Evolutionary conservation across 2,113 vertebrate species (phyloP), one percentile per base, ranked within the genome.

Genomic region (Sapayoa aenigma): DNA sequence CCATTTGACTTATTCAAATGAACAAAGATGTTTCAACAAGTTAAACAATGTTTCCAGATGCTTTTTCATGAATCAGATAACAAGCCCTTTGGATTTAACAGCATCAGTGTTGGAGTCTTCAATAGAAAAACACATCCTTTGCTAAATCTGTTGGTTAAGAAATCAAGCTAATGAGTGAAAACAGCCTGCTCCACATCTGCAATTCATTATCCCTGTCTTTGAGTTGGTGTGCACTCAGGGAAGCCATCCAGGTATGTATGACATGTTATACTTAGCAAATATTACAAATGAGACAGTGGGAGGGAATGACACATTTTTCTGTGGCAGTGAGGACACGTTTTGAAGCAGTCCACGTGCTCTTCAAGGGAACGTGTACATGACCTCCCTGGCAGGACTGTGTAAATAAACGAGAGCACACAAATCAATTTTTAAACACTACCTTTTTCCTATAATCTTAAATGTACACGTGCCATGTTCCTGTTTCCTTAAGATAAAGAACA

Each of bases 81-180:
- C 83, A 84, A 95, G 84, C 53, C 62, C 3, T 92, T 93, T 71
- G 84, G 74, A 93, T 93, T 80, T 85, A 86, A 75, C 76, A 24
- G 74, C 89, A 84, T 87, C 87, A 30, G 52, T 63, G 73, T 81
- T 37, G 65, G 56, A 91, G 73, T 72, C 85, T 93, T 94, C 91
- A 84, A 84, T 2, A 87, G 89, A 69, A 91, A 94, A 94, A 94
- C 80, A 91, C 82, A 88, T 88, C 94, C 75, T 94, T 80, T 86
- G 78, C 93, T 95, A 94, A 95, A 86, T 88, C 92, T 86, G 52
- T 72, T 86, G 78, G 88, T 93, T 92, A 94, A 95, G 85, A 95
- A 95, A 95, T 95, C 90, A 96, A 80, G 93, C 79, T 94, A 97
- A 96, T 94, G 97, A 95, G 89, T 37, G 75, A 89, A 94, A 96